A percentile compares a stretch with the other conserved stretches of the same genome.
Evolutionary conservation across 1,140 invertebrate species (phyloP).

Genomic region (Pseudomyrmex gracilis): DNA sequence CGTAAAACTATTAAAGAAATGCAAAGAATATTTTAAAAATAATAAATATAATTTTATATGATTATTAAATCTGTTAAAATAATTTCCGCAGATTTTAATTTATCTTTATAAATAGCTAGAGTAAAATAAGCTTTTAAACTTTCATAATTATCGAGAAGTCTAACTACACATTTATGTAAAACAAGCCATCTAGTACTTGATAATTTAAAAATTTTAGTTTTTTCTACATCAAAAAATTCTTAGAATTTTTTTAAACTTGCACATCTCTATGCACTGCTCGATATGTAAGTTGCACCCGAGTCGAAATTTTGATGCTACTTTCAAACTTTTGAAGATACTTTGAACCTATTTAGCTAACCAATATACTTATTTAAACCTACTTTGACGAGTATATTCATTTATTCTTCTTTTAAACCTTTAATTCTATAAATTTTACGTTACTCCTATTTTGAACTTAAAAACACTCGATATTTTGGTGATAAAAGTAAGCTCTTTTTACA

Average conservation of each 20-base stretch:
- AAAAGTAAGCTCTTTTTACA: no score
- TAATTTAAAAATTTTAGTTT: not conserved
- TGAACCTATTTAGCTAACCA: no score
- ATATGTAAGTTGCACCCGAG: not conserved
- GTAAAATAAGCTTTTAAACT: conserved; percentile 21
- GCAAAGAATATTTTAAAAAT: no score
- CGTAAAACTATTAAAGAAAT: conserved; percentile 37
- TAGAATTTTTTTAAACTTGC: not conserved
- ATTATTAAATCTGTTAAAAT: not conserved
- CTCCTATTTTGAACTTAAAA: no score
- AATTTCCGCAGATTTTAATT: conserved; percentile 15
- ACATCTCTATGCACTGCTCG: not conserved
- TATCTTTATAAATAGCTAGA: not conserved
- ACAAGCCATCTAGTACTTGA: conserved; percentile 13
- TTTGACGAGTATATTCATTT: no score
- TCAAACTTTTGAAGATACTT: no score
- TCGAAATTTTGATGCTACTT: no score
- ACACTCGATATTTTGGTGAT: no score
- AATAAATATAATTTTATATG: conserved; percentile 27
- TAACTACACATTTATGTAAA: conserved; percentile 6
- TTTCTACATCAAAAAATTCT: not conserved
- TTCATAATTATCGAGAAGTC: conserved; percentile 47
- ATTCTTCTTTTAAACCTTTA: no score
- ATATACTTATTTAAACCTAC: no score
- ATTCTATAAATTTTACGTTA: no score